Base-by-base conservation (phyloP, 1,140 invertebrate genomes). In the Asobara japonica region DNA sequence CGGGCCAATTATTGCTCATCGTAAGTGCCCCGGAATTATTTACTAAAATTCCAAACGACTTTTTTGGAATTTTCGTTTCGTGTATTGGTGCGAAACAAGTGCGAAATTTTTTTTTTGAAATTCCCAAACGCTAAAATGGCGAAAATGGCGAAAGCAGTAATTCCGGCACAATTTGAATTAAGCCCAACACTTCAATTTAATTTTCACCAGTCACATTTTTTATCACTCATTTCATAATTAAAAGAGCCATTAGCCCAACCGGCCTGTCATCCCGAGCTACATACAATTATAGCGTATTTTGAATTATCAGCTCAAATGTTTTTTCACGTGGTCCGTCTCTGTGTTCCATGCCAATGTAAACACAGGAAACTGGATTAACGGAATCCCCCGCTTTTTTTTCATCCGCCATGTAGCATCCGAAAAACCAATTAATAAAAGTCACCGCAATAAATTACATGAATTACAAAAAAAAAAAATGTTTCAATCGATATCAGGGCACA, bases 251-350 rank as follows among this genome's bases (percentile, higher is more conserved):
- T 45, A 45, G 1, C 11, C 41, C 41, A 1, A 16, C n/a, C 7
- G 41, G 18, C n/a, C 41, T 16, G 41, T 45, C 41, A 45, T 16
- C 41, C 6, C 51, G 1, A 6, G 25, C 27, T 20, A 66, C n/a
- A n/a, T n/a, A n/a, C 60, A 69, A 69, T 69, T 69, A 56, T 69
- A 30, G 66, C 29, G 11, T 22, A 56, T 70, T 71, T 75, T 71
- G 73, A 79, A 73, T 78, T 75, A 76, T 73, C 78, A 79, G 74
- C 76, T 81, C 76, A 79, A 79, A 30, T 78, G 76, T 79, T 81
- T 73, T 79, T 79, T 61, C 76, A 79, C 78, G 70, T 80, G 67
- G 61, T 73, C 71, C 73, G 33, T 45, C 60, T 67, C 16, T 65
- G 62, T 27, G 62, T 62, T 20, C 62, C 66, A 0, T 72, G 72